Evolutionary conservation across 2,797 vertebrate species (phyloP).

Genomic region (Microhierax caerulescens): DNA sequence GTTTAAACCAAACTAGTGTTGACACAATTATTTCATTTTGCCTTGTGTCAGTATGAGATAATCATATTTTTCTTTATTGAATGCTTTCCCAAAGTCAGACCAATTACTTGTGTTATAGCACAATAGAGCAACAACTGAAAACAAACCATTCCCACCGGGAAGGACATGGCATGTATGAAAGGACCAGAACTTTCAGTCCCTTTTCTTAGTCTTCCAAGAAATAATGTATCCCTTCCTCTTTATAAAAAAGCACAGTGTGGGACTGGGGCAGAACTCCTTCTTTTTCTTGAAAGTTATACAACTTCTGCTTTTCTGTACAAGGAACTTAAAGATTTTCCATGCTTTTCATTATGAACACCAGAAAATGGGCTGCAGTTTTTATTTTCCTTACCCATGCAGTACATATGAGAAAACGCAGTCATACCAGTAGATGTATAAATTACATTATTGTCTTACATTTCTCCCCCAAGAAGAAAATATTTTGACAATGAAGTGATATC

Average conservation of each 20-base stretch:
- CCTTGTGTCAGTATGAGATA: neutral
- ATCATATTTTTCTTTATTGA: conserved; percentile 16
- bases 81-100: conserved; percentile 30
- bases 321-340: neutral
- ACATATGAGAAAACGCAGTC: neutral
- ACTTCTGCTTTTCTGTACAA: neutral
- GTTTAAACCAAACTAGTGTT: conserved; percentile 61
- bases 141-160: neutral
- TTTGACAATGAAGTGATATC: neutral
- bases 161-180: neutral
- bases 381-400: neutral
- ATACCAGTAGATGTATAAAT: neutral
- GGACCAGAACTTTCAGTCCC: neutral
- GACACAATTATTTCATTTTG: conserved; percentile 53
- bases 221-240: neutral
- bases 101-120: neutral
- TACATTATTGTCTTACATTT: neutral
- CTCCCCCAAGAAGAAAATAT: neutral
- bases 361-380: neutral
- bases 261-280: neutral
- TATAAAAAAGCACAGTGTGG: neutral
- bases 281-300: neutral
- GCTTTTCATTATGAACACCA: neutral
- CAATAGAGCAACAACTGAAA: neutral
- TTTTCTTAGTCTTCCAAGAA: neutral